Evolutionary conservation across 2,113 vertebrate genomes (phyloP).

Genomic region (Mirounga angustirostris): DNA sequence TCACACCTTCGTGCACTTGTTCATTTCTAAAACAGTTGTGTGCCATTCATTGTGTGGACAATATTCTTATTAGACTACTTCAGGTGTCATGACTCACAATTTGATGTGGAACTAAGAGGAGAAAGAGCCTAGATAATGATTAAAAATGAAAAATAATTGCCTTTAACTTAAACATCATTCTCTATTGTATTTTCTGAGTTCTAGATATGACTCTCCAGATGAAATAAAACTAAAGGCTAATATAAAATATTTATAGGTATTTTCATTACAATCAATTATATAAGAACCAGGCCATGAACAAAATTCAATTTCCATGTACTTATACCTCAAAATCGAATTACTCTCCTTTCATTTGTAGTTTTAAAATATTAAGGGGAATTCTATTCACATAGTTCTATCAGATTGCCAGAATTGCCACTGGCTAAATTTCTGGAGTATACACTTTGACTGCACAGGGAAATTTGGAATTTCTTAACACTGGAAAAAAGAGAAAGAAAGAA

Average conservation of each 20-base stretch:
- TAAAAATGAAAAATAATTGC: background rate
- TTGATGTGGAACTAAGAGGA: background rate
- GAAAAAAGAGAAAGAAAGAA: background rate
- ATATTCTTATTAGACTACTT: background rate
- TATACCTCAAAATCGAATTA: background rate
- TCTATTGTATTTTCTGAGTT: background rate
- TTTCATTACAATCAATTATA: background rate
- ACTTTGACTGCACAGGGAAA: background rate
- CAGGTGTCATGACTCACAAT: background rate
- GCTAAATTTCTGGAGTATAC: background rate
- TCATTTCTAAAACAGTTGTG: background rate
- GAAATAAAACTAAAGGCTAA: background rate
- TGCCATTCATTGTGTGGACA: background rate
- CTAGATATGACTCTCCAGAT: background rate
- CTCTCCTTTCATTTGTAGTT: background rate
- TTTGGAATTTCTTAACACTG: background rate
- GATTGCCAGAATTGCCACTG: background rate
- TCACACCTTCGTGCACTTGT: background rate
- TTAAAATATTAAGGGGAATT: background rate
- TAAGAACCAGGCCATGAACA: background rate
- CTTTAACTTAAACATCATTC: conserved; percentile 18
- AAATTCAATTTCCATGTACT: background rate
- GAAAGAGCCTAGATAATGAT: background rate
- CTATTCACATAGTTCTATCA: background rate
- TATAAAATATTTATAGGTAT: background rate